phyloP scores from a whole-genome alignment of 2,888 invertebrate species.

The Tinea semifulvella region DNA sequence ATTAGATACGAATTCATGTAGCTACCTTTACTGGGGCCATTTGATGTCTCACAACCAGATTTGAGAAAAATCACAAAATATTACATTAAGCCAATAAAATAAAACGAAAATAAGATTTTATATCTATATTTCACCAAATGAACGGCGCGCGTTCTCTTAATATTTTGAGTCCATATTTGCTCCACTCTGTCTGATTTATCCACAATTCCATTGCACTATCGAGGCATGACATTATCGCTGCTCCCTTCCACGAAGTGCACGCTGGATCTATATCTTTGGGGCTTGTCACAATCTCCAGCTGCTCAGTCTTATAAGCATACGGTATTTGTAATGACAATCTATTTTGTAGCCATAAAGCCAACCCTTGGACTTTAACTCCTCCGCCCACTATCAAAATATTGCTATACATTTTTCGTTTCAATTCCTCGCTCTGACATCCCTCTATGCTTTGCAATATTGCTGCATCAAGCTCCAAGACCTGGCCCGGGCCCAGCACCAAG shows the following conservation, averaged over 20 bases:
- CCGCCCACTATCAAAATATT: constrained; percentile 92
- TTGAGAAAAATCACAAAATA: too few relatives aligned
- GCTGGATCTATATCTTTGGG: constrained; percentile 93
- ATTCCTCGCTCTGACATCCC: constrained; percentile 85
- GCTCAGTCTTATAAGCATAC: constrained; percentile 79
- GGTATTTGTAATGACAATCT: constrained; percentile 86
- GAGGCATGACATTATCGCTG: constrained; percentile 90
- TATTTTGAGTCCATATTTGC: constrained; percentile 82
- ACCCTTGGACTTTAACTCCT: constrained; percentile 85
- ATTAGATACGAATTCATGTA: too few relatives aligned
- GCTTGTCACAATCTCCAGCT: constrained; percentile 88
- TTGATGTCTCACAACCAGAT: too few relatives aligned
- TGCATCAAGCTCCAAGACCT: constrained; percentile 88
- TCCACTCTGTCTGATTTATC: constrained; percentile 89
- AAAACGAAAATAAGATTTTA: background rate
- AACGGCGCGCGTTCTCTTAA: constrained; percentile 92
- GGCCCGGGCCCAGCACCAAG: constrained; percentile 78
- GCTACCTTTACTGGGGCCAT: too few relatives aligned
- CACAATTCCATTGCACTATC: constrained; percentile 94
- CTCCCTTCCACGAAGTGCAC: constrained; percentile 94
- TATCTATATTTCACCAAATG: constrained; percentile 71
- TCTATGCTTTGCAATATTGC: constrained; percentile 93
- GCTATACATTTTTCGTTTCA: constrained; percentile 94
- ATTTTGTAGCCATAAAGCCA: constrained; percentile 89
- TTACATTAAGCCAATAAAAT: background rate